phyloP scores from a whole-genome alignment of 1,140 invertebrate genomes.

The Pseudomyrmex gracilis region DNA sequence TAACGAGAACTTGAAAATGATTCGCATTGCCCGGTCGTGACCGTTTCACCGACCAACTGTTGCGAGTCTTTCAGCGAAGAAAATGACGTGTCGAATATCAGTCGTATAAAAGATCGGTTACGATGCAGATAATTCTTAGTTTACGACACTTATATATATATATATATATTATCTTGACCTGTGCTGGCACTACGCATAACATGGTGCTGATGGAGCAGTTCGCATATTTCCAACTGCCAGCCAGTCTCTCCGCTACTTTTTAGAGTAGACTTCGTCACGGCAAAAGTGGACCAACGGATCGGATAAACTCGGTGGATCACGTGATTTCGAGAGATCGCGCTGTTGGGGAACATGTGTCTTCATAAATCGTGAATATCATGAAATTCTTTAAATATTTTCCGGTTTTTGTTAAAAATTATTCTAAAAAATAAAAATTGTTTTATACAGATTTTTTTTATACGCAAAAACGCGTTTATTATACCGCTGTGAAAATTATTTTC shows the following conservation, averaged over 20 bases:
- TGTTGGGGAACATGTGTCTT: not conserved
- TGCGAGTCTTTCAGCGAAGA: not conserved
- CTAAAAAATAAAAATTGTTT: no score
- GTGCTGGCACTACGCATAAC: not conserved
- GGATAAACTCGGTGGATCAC: not conserved
- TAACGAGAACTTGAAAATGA: slow-evolving; percentile 16
- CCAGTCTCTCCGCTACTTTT: not conserved
- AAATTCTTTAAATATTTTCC: no score
- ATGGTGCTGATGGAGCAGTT: not conserved
- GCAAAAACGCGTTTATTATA: no score
- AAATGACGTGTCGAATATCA: not conserved
- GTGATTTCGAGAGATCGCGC: not conserved
- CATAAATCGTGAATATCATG: no score
- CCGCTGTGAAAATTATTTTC: no score
- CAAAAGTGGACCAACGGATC: not conserved
- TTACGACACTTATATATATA: no score
- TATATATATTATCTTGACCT: no score
- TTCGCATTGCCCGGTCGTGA: not conserved
- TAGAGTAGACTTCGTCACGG: not conserved
- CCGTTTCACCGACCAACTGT: not conserved
- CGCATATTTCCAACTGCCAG: not conserved
- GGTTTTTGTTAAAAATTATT: no score
- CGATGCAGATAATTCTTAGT: not conserved
- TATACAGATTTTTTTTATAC: no score
- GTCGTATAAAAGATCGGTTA: not conserved